Percentiles rank a stretch among this genome's conserved stretches.
Conservation (phyloP, 2,888 invertebrate genomes). For the Arrhopalites spinosus region DNA sequence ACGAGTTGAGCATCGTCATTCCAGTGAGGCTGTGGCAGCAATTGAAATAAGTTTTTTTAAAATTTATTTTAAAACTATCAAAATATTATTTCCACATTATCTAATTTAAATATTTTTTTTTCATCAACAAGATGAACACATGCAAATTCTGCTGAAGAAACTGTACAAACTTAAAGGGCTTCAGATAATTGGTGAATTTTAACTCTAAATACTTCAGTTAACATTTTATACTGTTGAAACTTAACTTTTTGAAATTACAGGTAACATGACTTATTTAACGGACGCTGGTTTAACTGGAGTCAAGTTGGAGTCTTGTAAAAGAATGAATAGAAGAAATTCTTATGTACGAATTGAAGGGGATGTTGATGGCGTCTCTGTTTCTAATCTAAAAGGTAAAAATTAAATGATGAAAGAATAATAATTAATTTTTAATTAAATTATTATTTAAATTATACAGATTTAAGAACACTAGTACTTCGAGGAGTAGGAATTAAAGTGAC, state of each 20-base stretch:
- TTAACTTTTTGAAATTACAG: no score
- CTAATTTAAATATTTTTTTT: no score
- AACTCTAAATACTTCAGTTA: no score
- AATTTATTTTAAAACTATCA: no score
- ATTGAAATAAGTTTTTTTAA: no score
- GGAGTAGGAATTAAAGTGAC: slow-evolving; percentile 55
- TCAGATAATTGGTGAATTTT: slow-evolving; percentile 49
- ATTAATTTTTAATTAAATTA: neutral
- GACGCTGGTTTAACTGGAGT: slow-evolving; percentile 51
- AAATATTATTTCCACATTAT: no score
- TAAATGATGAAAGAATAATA: neutral
- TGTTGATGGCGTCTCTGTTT: slow-evolving; percentile 38
- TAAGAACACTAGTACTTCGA: slow-evolving; percentile 44
- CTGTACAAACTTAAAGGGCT: slow-evolving; percentile 40
- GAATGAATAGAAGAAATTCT: slow-evolving; percentile 38
- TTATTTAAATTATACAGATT: slow-evolving; percentile 26
- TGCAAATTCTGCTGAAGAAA: slow-evolving; percentile 47
- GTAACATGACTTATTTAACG: slow-evolving; percentile 51
- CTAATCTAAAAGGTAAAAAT: slow-evolving; percentile 32
- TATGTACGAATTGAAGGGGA: slow-evolving; percentile 21
- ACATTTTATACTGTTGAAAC: no score
- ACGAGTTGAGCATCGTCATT: slow-evolving; percentile 49
- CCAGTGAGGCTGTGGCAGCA: slow-evolving; percentile 52
- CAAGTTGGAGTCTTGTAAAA: slow-evolving; percentile 37
- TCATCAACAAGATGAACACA: slow-evolving; percentile 48